A percentile compares a stretch with the other conserved stretches of the same genome.
Evolutionary conservation across 92 coral and sea anemone species (phyloP).

Genomic region (Nematostella vectensis): DNA sequence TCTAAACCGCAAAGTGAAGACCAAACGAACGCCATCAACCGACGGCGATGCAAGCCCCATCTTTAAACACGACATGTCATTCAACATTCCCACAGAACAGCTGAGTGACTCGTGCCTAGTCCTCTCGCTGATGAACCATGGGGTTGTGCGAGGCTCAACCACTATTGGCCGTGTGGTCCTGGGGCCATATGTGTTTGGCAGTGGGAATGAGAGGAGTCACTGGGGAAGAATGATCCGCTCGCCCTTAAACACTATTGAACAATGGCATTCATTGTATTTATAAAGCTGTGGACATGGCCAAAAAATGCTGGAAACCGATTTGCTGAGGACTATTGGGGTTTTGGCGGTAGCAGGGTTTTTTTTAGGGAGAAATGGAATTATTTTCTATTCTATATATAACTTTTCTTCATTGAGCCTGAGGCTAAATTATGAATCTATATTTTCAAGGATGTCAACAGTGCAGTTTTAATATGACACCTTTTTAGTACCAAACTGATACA

Average conservation of each 20-base stretch:
- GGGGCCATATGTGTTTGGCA: slow-evolving; percentile 46
- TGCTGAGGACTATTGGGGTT: too few relatives aligned
- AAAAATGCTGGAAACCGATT: background rate
- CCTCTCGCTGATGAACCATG: slow-evolving; percentile 45
- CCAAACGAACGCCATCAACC: slow-evolving; percentile 38
- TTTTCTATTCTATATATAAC: too few relatives aligned
- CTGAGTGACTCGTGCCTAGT: slow-evolving; percentile 63
- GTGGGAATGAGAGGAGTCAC: slow-evolving; percentile 55
- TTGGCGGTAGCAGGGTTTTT: too few relatives aligned
- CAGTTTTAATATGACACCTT: too few relatives aligned
- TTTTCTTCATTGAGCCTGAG: too few relatives aligned
- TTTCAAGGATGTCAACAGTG: too few relatives aligned
- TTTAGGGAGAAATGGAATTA: too few relatives aligned
- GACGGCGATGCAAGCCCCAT: slow-evolving; percentile 43
- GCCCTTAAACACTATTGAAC: slow-evolving; percentile 30
- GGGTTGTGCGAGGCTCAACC: slow-evolving; percentile 40
- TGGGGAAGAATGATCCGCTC: slow-evolving; percentile 65
- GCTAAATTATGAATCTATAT: too few relatives aligned
- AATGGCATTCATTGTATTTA: slow-evolving; percentile 52
- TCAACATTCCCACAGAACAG: slow-evolving; percentile 25
- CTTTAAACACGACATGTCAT: slow-evolving; percentile 35
- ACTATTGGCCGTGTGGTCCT: slow-evolving; percentile 58
- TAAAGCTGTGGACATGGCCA: too few relatives aligned
- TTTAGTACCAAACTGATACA: too few relatives aligned
- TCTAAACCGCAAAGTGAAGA: slow-evolving; percentile 40